Percentiles rank a stretch among this genome's conserved stretches.
Conservation (phyloP, 2,797 vertebrate species). For the Gastrophryne carolinensis region DNA sequence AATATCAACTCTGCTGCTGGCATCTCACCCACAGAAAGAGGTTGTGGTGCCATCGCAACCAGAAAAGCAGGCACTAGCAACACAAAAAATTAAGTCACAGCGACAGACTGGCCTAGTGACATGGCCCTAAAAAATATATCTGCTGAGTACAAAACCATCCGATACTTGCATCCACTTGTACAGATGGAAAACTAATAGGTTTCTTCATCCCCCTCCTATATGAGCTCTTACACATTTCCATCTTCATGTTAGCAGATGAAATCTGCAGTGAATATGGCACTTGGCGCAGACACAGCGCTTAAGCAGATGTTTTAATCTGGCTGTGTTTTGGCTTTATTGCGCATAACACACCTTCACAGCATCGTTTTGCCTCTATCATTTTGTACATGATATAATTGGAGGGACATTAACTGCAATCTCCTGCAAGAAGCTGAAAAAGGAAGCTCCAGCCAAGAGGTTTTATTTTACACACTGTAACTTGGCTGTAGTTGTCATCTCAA, state of each 20-base stretch:
- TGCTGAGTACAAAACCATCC: too few species aligned
- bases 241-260: background rate
- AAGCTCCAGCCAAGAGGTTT: background rate
- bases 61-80: too few species aligned
- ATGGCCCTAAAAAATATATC: too few species aligned
- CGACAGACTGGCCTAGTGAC: too few species aligned
- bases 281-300: background rate
- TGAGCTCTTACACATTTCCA: background rate
- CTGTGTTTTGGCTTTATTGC: background rate
- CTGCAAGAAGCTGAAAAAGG: background rate
- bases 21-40: too few species aligned
- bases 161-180: background rate
- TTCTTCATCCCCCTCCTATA: background rate
- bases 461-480: background rate
- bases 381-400: background rate
- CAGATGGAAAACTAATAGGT: background rate
- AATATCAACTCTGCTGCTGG: too few species aligned
- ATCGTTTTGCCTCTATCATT: background rate
- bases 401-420: background rate
- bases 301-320: background rate
- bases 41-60: too few species aligned
- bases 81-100: too few species aligned
- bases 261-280: background rate
- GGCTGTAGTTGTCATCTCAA: too few species aligned
- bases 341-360: background rate